Evolutionary conservation across 2,797 vertebrate genomes (phyloP), one percentile per base, ranked within the genome.

Genomic region (Buphagus erythrorhynchus): DNA sequence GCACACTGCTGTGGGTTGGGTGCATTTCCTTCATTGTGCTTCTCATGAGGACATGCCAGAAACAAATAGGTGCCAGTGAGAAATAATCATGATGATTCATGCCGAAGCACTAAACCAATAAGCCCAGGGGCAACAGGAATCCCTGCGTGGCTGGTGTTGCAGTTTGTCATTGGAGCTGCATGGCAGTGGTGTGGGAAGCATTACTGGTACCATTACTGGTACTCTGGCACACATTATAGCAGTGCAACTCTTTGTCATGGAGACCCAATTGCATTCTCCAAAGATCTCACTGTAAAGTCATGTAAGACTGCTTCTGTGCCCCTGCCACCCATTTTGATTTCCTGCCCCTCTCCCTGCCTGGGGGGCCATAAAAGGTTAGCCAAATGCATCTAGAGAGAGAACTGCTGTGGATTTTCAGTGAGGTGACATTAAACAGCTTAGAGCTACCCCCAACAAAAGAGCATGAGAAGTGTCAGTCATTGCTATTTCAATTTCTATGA

Each of bases 311-410:
- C 17, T 61, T 76, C 36, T 24, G 6, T 28, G 16, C 28, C 35
- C 22, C 11, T 69, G 43, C 18, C 40, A 72, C 26, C 19, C 6
- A 2, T 25, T 36, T 69, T 0, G 0, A 21, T 54, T 81, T 84
- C 40, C 36, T 84, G 29, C 21, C 49, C 19, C 14, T 83, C 57
- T 77, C 11, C 10, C 45, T 28, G 13, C 15, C 35, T 42, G 1
- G 1, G 71, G 26, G 13, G 26, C 20, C 76, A 24, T 55, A 31
- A 83, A 63, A 59, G 9, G 5, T 80, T 77, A 79, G 17, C 22
- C 46, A 66, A 73, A 71, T 24, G 10, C 9, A 11, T 28, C 52
- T 36, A 20, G 48, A 82, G 26, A 40, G 33, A 76, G n/a, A 49
- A 36, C 22, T 74, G 43, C 54, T 62, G 45, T 2, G 11, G 42